Evolutionary conservation across 2,888 invertebrate species (phyloP), one percentile per base, ranked within the genome.

Genomic region (Cryptocephalus primarius): DNA sequence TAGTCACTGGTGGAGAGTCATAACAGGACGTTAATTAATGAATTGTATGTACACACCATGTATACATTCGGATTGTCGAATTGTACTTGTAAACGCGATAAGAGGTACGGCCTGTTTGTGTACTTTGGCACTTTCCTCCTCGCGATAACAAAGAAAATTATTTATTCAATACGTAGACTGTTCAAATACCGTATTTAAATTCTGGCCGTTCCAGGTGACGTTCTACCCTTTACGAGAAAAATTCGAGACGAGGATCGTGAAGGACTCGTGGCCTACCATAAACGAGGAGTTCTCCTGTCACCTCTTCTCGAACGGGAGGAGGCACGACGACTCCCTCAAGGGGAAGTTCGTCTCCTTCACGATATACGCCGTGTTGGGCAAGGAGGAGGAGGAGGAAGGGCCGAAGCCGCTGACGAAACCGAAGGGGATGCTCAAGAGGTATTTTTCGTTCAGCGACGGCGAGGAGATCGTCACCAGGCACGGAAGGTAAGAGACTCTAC

Each of bases 241-340:
- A 66, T 82, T 76, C 62, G 88, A 88, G 68, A 85, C 86, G 14
- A 76, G 80, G 45, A 71, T 82, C 56, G 82, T 81, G 63, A 83
- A 82, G 55, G 83, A 82, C 60, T 83, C 85, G 1, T 85, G 85
- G 85, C 87, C 88, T 0, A 79, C 80, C 46, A 86, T 84, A 76
- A 85, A 88, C 64, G 84, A 87, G 69, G 84, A 83, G 53, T 86
- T 86, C 61, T 78, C 76, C 57, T 87, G 87, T 65, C 76, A 76
- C 40, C 59, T 86, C 49, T 71, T 73, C 51, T 58, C 71, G 8
- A 74, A 74, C 52, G 72, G 73, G 55, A 68, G 70, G 49, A 74
- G 76, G 58, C 69, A 74, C 52, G 78, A 77, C 55, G 76, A 75
- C 55, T 73, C 75, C 55, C 71, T 82, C n/a, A 75, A 77, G 43